Evolutionary conservation across 2,888 invertebrate species (phyloP), one percentile per base, ranked within the genome.

Genomic region (Augiades crinisus): DNA sequence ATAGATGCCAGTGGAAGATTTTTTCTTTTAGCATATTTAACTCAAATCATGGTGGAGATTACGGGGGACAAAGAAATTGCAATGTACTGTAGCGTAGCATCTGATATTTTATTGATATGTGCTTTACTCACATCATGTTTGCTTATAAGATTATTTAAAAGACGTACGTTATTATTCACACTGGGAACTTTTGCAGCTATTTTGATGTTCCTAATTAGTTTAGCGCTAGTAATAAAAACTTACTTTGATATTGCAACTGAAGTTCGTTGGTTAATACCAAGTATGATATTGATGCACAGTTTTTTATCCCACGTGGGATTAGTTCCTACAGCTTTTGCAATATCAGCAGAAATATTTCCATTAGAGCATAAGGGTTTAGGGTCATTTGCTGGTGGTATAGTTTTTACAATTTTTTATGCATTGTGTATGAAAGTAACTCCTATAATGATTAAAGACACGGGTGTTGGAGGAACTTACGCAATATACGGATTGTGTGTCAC

Each of bases 341-440:
- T 75, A 14, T 50, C 64, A 2, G 64, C 68, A 0, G 78, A 78
- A 64, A 58, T 77, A 30, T 70, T 75, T 54, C 75, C 78, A 7
- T 58, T 78, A 19, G 68, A 74, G 27, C 59, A 69, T 21, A 77
- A 68, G 52, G 73, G 72, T 1, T 33, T 59, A 6, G 74, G 70
- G 10, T 59, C 61, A 2, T 64, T 61, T 21, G 44, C 64, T 2
- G 55, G 67, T 24, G 72, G 75, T 0, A 31, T 77, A 14, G 56
- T 68, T 2, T 71, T 72, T 17, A 65, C 72, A 0, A 8, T 54
- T 5, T 55, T 72, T 0, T 75, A 67, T 40, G 61, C 64, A 1
- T 8, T 65, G 2, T 57, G 62, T 1, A 51, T 76, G 8, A 77
- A 70, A 54, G 17, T 67, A 2, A 75, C 74, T 2, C 70, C 75